Base-by-base conservation (phyloP, 1,140 invertebrate species). In the Sitodiplosis mosellana region DNA sequence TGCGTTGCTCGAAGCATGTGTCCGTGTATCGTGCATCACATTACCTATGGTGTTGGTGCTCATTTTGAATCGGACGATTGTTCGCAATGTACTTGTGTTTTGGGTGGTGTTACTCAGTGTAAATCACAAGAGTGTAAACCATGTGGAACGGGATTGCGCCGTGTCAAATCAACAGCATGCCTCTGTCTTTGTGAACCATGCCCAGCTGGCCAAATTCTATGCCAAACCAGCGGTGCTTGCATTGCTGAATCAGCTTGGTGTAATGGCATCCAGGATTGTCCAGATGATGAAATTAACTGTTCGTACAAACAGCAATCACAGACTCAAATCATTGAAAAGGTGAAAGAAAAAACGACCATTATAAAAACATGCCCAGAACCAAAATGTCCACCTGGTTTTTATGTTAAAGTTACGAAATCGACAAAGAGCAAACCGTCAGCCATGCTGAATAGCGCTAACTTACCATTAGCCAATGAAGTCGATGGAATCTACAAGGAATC, bases 191-290 rank as follows among this genome's bases (percentile, higher is more conserved):
- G 87, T 57, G 73, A 77, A 54, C 74, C 76, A 0, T 91, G 87
- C 55, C 70, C 73, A 7, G 52, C 56, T 11, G 72, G 71, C 15
- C 76, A 75, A 11, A 67, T 66, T 41, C 65, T 83, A 17, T 92
- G 87, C 56, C 78, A 77, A 0, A 81, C 80, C 0, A 83, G 75
- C 55, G 76, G 79, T 37, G 64, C 79, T 42, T 92, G 87, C 55
- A 75, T 92, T 7, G 68, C 78, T 1, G 67, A 74, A 48, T 65
- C 70, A 1, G 64, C 69, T 1, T 87, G 84, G 81, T 92, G 87
- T 63, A 77, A 92, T 59, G 85, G 85, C 0, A 64, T 87, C 1
- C 69, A 77, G 51, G 80, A 92, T 57, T 92, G 87, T 60, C 76
- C 77, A 2, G 83, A 88, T 63, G 87, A 92, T 64, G 87, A 92